A percentile compares a stretch with the other conserved stretches of the same genome.
Conservation (phyloP, 1,140 invertebrate genomes). For the Panonychus citri region DNA sequence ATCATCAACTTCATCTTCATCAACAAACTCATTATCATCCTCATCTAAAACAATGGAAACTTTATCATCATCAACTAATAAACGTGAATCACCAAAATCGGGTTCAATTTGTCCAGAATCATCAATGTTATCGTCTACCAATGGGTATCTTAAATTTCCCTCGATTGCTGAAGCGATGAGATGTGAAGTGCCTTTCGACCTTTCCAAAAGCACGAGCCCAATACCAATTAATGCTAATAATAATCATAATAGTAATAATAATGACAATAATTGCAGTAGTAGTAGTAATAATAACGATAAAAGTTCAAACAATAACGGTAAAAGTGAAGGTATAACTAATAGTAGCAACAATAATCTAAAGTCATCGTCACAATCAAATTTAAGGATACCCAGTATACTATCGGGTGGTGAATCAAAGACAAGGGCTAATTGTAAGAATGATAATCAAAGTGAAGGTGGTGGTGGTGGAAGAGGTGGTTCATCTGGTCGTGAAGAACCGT, state of each 20-base stretch:
- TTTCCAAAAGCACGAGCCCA: neutral
- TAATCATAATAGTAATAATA: no score
- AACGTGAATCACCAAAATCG: conserved; percentile 15
- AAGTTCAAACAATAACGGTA: neutral
- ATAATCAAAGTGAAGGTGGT: neutral
- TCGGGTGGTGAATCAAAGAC: neutral
- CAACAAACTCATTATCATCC: no score
- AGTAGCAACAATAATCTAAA: no score
- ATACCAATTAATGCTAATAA: no score
- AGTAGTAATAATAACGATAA: neutral
- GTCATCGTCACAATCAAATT: no score
- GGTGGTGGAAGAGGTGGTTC: neutral
- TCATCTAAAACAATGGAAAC: no score
- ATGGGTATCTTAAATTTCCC: neutral
- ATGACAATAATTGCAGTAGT: neutral
- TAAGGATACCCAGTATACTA: neutral
- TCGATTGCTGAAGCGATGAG: neutral
- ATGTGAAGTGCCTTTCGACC: neutral
- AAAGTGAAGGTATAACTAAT: no score
- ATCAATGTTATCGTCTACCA: conserved; percentile 2
- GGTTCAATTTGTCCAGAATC: conserved; percentile 16
- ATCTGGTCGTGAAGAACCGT: neutral
- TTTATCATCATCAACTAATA: conserved; percentile 3
- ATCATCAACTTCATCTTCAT: no score
- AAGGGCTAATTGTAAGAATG: neutral